Base-by-base conservation (phyloP, 2,113 vertebrate species). In the Oceanodroma tethys region DNA sequence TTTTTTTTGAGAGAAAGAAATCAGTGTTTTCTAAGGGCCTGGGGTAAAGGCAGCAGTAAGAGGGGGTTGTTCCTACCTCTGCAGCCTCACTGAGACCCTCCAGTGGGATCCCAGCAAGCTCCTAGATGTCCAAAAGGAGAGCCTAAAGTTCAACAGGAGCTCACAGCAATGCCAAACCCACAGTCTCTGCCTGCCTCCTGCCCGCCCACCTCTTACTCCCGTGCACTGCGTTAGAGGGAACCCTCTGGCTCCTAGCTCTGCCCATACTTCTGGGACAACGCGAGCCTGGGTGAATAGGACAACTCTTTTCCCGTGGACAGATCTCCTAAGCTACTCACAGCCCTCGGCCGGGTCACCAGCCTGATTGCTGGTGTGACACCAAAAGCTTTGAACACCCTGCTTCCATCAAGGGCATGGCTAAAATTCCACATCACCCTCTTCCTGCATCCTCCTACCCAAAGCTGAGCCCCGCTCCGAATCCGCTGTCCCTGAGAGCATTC, bases 361-460 rank as follows among this genome's bases (percentile, higher is more conserved):
- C 11, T 6, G 3, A 9, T 1, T 3, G 19, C 47, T 55, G 38
- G 1, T 30, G 23, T 1, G 6, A 22, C 2, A 6, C 43, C 68
- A 23, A 47, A 22, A 0, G 0, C 43, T 80, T 73, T 20, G n/a
- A 62, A 53, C 8, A 0, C 32, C n/a, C 72, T n/a, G 50, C 22
- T 71, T 25, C 75, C 81, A 6, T 11, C 12, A 3, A 68, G 48
- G n/a, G 19, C 60, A 42, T 0, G 19, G 62, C 56, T 81, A 36
- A 88, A 90, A 79, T 60, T 27, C 74, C 48, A 17, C 59, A 16
- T 62, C 6, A 3, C n/a, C 32, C 26, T 80, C 23, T 90, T 45
- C 86, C 86, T 76, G 19, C 45, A 11, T 36, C 48, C 56, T 93
- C 38, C 71, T 40, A 10, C 76, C 72, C 75, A 45, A 60, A 90